phyloP scores from a whole-genome alignment of 2,113 vertebrate species.

The Sigmodon hispidus region DNA sequence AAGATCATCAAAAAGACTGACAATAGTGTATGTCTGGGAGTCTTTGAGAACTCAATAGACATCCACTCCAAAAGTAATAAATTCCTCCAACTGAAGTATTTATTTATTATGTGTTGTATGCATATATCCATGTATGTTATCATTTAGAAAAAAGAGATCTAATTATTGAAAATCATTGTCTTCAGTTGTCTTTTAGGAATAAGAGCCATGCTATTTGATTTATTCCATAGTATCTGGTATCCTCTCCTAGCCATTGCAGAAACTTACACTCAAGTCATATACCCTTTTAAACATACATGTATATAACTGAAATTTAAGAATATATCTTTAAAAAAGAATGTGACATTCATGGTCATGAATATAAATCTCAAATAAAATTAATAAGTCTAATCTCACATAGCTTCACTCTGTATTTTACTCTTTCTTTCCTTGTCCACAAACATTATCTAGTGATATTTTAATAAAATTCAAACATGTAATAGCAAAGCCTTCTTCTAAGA shows the following conservation, averaged over 20 bases:
- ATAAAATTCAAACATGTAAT: background rate
- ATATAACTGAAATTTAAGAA: background rate
- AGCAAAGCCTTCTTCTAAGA: background rate
- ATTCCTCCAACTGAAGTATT: background rate
- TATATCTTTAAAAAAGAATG: background rate
- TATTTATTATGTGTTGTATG: background rate
- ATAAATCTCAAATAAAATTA: background rate
- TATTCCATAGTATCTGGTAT: background rate
- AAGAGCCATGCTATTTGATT: background rate
- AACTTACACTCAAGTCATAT: background rate
- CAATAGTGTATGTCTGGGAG: too few species aligned
- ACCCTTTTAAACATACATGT: background rate
- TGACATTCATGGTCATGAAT: background rate
- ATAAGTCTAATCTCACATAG: background rate
- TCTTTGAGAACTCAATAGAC: background rate
- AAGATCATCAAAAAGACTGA: too few species aligned
- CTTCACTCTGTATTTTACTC: background rate
- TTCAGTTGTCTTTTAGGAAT: background rate
- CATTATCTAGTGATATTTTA: background rate
- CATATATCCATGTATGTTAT: background rate
- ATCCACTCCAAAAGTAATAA: background rate
- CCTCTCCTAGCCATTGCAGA: background rate
- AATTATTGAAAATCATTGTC: background rate
- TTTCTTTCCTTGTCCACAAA: background rate
- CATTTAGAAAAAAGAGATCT: background rate